Base-by-base conservation (phyloP, 2,888 invertebrate species). In the Pogonocherus hispidulus region DNA sequence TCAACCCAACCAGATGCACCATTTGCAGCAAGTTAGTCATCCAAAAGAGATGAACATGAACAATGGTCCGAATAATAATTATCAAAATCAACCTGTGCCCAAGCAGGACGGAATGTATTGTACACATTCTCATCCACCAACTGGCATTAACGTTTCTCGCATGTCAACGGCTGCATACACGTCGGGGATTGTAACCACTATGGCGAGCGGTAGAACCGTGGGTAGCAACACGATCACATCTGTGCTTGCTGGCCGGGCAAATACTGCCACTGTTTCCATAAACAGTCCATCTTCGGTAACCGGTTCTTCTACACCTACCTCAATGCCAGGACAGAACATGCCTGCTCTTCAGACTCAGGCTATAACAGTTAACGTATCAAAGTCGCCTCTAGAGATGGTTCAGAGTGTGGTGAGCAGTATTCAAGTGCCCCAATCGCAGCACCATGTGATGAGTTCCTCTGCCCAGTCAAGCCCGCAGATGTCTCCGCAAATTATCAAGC, bases 181-280 rank as follows among this genome's bases (percentile, higher is more conserved):
- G 35, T 84, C 84, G 0, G 84, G 87, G 11, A 79, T 88, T 11
- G 89, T 89, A 11, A 90, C 89, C 0, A 89, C 90, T 1, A 90
- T 90, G 89, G 93, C 93, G 0, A 92, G 92, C 80, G 91, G 93
- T 6, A 91, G 93, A 81, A 93, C 93, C 0, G 91, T 91, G 1
- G 92, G 93, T 35, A 90, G 94, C 74, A 94, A 94, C 81, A 94
- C 94, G 0, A 92, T 94, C 18, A 95, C 94, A 0, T 93, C 92
- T 0, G 94, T 94, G 1, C 83, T 93, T 69, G 93, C 93, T 1
- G 93, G 93, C 2, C 89, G 91, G 82, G 90, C 93, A 0, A 92
- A 92, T 76, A 94, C 93, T 0, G 91, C 92, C 0, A 93, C 94
- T 0, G 93, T 94, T 0, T 92, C 93, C 0, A 90, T 93, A 22